A percentile compares a stretch with the other conserved stretches of the same genome.
phyloP scores from a whole-genome alignment of 2,888 invertebrate species.

The Graphium colonna region DNA sequence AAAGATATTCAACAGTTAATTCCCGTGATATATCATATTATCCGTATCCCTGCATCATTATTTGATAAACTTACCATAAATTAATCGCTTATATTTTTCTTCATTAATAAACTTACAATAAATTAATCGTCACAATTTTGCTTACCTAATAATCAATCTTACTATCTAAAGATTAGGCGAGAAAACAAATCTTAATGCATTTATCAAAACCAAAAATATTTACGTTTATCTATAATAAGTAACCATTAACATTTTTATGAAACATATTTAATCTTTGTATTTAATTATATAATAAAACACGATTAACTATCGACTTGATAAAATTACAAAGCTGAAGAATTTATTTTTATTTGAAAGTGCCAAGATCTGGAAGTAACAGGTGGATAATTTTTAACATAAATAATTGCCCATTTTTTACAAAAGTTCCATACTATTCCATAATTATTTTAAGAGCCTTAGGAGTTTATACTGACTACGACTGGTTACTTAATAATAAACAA shows the following conservation, averaged over 20 bases:
- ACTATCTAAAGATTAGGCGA: conserved; percentile 26
- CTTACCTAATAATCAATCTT: conserved; percentile 23
- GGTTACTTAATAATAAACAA: too few relatives aligned
- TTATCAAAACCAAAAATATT: conserved; percentile 17
- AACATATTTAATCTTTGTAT: neutral
- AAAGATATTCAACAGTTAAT: conserved; percentile 49
- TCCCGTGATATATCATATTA: conserved; percentile 24
- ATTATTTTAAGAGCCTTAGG: too few relatives aligned
- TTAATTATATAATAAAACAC: too few relatives aligned
- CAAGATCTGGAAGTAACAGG: too few relatives aligned
- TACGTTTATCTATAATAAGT: conserved; percentile 3
- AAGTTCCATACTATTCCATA: too few relatives aligned
- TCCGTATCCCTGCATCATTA: conserved; percentile 7
- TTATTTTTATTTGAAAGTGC: too few relatives aligned
- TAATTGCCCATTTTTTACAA: too few relatives aligned
- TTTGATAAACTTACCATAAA: conserved; percentile 16
- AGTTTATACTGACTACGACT: too few relatives aligned
- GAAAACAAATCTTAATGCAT: conserved; percentile 23
- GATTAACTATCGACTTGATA: too few relatives aligned
- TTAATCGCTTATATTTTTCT: neutral
- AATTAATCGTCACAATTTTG: conserved; percentile 9
- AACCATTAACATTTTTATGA: neutral
- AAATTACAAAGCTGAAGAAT: too few relatives aligned
- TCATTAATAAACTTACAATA: conserved; percentile 16
- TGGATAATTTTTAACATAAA: too few relatives aligned